phyloP scores from a whole-genome alignment of 2,113 vertebrate species.

The Rallus limicola region DNA sequence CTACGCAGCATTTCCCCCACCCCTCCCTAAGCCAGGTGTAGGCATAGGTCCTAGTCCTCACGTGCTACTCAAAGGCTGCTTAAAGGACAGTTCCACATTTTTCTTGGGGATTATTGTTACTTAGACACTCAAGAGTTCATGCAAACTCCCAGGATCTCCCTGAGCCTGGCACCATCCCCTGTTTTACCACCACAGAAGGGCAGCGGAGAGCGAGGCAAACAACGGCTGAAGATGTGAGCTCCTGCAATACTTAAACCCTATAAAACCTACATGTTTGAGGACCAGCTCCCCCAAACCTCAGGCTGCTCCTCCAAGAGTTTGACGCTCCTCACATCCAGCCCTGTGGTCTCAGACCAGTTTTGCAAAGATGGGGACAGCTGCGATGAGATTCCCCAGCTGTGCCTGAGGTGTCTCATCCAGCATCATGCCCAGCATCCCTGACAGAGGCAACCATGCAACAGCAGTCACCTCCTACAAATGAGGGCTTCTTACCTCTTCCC shows the following conservation, averaged over 20 bases:
- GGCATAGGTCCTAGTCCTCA: background rate
- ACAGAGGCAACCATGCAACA: background rate
- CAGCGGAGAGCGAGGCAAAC: background rate
- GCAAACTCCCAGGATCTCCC: background rate
- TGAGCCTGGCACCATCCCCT: background rate
- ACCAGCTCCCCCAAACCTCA: background rate
- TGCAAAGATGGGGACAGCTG: background rate
- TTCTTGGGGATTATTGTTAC: background rate
- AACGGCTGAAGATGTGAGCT: background rate
- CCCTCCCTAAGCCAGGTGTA: background rate
- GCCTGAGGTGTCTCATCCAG: rapidly evolving
- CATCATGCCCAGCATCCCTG: background rate
- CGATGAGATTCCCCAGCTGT: background rate
- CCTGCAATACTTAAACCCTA: background rate
- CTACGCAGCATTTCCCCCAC: background rate
- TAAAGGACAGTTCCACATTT: background rate
- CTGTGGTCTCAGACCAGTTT: background rate
- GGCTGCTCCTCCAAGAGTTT: background rate
- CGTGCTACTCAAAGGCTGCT: rapidly evolving
- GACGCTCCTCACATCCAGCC: rapidly evolving
- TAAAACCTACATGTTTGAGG: background rate
- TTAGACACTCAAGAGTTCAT: background rate
- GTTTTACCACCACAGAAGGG: background rate
- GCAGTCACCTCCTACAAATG: background rate
- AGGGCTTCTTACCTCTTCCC: rapidly evolving